Base-by-base conservation (phyloP, 1,140 invertebrate species). In the Hormaphis cornu region DNA sequence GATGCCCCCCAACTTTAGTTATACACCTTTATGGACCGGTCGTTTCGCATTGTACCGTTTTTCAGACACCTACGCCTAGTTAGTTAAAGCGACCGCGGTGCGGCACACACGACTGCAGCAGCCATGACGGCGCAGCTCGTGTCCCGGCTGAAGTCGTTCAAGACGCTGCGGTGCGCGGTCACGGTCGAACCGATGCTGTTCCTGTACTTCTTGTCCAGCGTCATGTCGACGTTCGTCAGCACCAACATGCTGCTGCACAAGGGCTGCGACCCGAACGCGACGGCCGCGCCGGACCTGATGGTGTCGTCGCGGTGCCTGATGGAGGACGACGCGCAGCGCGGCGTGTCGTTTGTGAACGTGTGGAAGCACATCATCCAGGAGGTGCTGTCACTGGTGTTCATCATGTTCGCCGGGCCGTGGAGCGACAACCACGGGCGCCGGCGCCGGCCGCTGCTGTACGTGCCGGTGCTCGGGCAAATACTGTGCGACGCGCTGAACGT, bases 401-500 rank as follows among this genome's bases (percentile, higher is more conserved):
- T 63, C 40, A 46, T 75, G n/a, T 77, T 76, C 50, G 69, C 74
- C 3, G 75, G 44, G 16, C 75, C 42, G 26, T 79, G 52, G 73
- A 74, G 50, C 56, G 74, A 71, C 28, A 75, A 2, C 16, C 71
- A 73, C 59, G 73, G 71, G 12, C 56, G 72, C n/a, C 75, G 79
- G 9, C 72, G 80, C 30, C 81, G 80, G 72, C 70, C 79, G 9
- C 77, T 80, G 0, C 75, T 83, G 48, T 72, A 80, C 5, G 50
- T 81, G 7, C 76, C 81, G 4, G 74, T 78, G 18, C 6, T 72
- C 20, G 73, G 73, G 7, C 66, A 53, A n/a, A 53, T 54, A 20
- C 7, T 53, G 22, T 33, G 50, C 33, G 46, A 54, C 48, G 20
- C 66, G 33, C 10, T 26, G 8, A 54, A 52, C 42, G 8, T 28